Conservation (phyloP, 2,888 invertebrate genomes). For the Trichogramma dendrolimi region DNA sequence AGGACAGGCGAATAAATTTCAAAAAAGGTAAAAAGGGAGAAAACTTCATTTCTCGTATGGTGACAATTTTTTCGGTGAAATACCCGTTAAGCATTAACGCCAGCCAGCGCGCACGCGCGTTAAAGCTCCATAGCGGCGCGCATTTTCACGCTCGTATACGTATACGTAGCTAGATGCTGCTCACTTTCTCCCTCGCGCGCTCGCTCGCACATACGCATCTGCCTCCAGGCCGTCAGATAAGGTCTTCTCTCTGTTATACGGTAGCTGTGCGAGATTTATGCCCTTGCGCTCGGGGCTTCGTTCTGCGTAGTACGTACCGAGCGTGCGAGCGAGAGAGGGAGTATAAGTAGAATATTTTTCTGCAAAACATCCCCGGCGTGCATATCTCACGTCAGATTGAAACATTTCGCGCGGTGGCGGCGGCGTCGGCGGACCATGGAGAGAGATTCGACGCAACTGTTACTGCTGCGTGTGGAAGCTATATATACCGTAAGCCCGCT, state of each 20-base stretch:
- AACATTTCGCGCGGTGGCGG: conserved; percentile 18
- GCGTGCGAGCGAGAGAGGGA: neutral
- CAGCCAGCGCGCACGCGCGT: too few relatives aligned
- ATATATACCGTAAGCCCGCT: too few relatives aligned
- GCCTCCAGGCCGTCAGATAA: conserved; percentile 25
- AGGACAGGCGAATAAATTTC: too few relatives aligned
- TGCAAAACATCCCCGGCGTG: conserved; percentile 26
- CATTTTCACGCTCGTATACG: too few relatives aligned
- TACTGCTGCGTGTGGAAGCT: too few relatives aligned
- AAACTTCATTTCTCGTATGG: too few relatives aligned
- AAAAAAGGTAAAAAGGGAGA: too few relatives aligned
- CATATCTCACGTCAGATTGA: conserved; percentile 31
- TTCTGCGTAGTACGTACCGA: neutral
- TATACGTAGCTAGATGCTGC: too few relatives aligned
- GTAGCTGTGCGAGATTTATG: conserved; percentile 18
- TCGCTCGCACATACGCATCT: neutral
- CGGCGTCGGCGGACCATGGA: conserved; percentile 10
- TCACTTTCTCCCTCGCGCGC: conserved; percentile 12
- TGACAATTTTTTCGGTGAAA: too few relatives aligned
- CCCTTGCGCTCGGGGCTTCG: neutral
- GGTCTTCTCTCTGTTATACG: conserved; percentile 2
- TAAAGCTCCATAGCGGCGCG: too few relatives aligned
- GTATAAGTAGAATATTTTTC: conserved; percentile 27
- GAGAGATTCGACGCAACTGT: neutral
- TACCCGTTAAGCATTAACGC: too few relatives aligned